Conservation (phyloP, 2,113 vertebrate genomes). For the Corythoichthys intestinalis region DNA sequence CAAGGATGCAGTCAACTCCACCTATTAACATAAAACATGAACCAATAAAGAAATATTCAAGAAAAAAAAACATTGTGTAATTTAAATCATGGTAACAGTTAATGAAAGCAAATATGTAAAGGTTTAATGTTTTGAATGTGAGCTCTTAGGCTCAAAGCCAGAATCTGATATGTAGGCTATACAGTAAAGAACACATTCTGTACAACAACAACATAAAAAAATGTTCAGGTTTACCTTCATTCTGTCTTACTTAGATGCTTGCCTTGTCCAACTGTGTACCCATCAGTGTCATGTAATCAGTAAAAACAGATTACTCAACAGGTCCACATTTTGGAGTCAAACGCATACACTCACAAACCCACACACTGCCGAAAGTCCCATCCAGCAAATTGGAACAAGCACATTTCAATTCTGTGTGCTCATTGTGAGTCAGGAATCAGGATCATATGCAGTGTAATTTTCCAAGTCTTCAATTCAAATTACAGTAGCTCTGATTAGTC, state of each 20-base stretch:
- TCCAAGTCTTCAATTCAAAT: neutral
- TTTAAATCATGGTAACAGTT: neutral
- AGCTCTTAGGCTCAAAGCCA: neutral
- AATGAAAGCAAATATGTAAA: neutral
- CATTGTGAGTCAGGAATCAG: neutral
- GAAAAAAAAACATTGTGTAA: neutral
- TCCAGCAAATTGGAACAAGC: neutral
- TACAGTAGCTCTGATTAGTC: neutral
- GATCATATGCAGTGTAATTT: conserved; percentile 9
- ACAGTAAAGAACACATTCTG: neutral
- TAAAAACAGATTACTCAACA: conserved; percentile 21
- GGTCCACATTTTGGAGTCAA: conserved; percentile 25
- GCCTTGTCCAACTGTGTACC: conserved; percentile 6
- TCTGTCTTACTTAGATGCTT: conserved; percentile 12
- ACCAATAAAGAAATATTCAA: too few species aligned
- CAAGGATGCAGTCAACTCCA: conserved; percentile 21
- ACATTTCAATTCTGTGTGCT: neutral
- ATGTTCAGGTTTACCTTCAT: conserved; percentile 50
- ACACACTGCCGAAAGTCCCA: conserved; percentile 16
- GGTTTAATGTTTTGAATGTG: neutral
- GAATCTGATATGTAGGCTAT: neutral
- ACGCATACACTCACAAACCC: conserved; percentile 1
- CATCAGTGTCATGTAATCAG: conserved; percentile 26
- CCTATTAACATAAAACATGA: conserved; percentile 20
- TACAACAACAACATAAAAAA: neutral